A percentile compares a stretch with the other conserved stretches of the same genome.
Evolutionary conservation across 2,113 vertebrate species (phyloP).

Genomic region (Onychostruthus taczanowskii): DNA sequence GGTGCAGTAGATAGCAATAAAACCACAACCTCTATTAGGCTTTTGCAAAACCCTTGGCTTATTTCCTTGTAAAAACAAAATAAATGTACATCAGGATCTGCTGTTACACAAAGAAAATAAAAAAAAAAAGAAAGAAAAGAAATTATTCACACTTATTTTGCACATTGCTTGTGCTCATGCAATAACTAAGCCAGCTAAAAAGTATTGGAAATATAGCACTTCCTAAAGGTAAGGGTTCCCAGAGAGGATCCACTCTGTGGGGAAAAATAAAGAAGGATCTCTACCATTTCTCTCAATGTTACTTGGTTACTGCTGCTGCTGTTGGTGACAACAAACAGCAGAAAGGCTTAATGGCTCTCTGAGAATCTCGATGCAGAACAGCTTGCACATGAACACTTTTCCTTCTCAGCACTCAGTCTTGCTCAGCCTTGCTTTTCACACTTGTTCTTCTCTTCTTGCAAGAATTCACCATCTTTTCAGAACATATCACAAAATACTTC

Average conservation of each 20-base stretch:
- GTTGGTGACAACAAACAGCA: not conserved
- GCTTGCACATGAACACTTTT: not conserved
- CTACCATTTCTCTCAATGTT: not conserved
- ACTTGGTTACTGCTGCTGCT: not conserved
- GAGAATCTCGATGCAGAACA: not conserved
- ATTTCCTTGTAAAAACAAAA: constrained; percentile 40
- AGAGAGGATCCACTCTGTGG: not conserved
- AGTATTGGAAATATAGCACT: not conserved
- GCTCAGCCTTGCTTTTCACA: not conserved
- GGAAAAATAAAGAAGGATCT: not conserved
- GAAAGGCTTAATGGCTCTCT: not conserved
- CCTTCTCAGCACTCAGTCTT: not conserved
- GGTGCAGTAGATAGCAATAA: constrained; percentile 44
- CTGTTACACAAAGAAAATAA: not conserved
- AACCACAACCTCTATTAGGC: not conserved
- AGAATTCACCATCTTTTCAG: not conserved
- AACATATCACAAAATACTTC: not conserved
- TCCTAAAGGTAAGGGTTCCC: not conserved
- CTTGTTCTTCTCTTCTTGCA: not conserved
- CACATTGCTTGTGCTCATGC: not conserved
- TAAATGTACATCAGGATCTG: not conserved
- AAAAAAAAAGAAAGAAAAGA: not conserved
- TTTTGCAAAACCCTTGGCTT: constrained; percentile 16
- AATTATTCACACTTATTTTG: not conserved
- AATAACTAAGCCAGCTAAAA: not conserved